Base-by-base conservation (phyloP, 2,888 invertebrate genomes). In the Leptopilina drosophilae region DNA sequence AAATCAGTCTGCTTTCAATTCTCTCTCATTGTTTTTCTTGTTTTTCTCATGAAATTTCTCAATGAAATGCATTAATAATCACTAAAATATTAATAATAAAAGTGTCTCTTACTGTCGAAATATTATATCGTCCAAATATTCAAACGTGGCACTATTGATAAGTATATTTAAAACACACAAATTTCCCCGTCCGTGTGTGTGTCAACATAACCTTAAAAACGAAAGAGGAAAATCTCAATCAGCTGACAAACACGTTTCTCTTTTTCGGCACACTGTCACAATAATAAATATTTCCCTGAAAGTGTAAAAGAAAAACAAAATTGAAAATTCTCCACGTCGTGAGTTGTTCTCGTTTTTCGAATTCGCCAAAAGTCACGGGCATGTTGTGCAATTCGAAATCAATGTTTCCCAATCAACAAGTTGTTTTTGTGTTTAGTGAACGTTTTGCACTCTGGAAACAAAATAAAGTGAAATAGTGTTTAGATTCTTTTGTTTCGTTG, bases 391-490 rank as follows among this genome's bases (percentile, higher is more conserved):
- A 80, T 65, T 84, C 83, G 81, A 85, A 77, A 80, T 84, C 81
- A 79, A 86, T 87, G 86, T 81, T 82, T 78, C 85, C 80, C 81
- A 80, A 81, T 66, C 78, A 84, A 56, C 84, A 80, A 76, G 81
- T 83, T 67, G 78, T 85, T 56, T 78, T 85, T 76, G 82, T 85
- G 81, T 88, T 88, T 82, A 87, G 85, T 78, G 85, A 88, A 88
- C 89, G 83, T 86, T 87, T 86, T 83, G 82, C 85, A 82, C 85
- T 88, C 83, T 88, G 89, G 88, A 90, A 89, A 85, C 87, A 87
- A 81, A 85, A 89, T 85, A 89, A 86, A 89, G 88, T 90, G 87
- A 90, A 90, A 91, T 90, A 90, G 89, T 90, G 85, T 81, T 83
- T 76, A 69, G 66, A 73, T 56, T 79, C 79, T 77, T 33, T 80